Conservation (phyloP, 1,140 invertebrate genomes). For the Lerema accius region DNA sequence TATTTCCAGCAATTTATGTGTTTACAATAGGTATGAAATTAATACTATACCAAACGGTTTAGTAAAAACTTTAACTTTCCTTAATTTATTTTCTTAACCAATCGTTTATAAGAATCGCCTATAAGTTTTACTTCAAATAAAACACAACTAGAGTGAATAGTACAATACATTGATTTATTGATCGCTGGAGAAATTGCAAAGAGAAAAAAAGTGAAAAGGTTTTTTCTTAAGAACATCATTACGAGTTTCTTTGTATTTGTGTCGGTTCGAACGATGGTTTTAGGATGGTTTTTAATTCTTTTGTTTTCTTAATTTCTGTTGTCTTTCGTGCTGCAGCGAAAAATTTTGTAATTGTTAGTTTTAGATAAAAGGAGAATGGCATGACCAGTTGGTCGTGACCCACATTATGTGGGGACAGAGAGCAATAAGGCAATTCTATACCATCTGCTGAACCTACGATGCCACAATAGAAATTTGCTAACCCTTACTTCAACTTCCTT, state of each 20-base stretch:
- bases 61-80: not conserved
- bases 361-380: slow-evolving; percentile 41
- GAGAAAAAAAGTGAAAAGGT: not conserved
- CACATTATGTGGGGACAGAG: slow-evolving; percentile 65
- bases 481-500: slow-evolving; percentile 77
- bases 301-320: not conserved
- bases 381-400: slow-evolving; percentile 56
- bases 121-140: not conserved
- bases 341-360: slow-evolving; percentile 24
- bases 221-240: not conserved
- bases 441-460: slow-evolving; percentile 67
- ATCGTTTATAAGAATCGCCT: not conserved
- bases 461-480: slow-evolving; percentile 61
- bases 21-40: too few species aligned
- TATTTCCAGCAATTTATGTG: too few species aligned
- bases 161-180: not conserved
- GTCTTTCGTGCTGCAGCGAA: not conserved
- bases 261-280: not conserved
- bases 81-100: not conserved
- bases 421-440: slow-evolving; percentile 59
- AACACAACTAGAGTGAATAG: not conserved
- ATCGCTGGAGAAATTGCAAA: not conserved
- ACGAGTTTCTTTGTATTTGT: not conserved
- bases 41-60: too few species aligned
- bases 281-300: not conserved